phyloP scores from a whole-genome alignment of 2,113 vertebrate species.

The Neogale vison region DNA sequence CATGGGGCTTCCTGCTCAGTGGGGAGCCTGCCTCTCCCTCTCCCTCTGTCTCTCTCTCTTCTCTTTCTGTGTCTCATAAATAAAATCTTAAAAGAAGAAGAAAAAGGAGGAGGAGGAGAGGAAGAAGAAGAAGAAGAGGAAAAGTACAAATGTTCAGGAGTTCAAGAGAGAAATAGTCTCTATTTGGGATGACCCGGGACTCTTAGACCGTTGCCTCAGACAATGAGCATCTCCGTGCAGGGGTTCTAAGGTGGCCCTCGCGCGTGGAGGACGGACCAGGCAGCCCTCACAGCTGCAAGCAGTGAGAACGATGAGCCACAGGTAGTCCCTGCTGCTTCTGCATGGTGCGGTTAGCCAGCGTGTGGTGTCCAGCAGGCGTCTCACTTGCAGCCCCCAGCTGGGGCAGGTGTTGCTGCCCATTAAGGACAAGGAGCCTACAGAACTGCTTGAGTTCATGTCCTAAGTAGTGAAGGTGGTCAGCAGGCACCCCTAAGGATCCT shows the following conservation, averaged over 20 bases:
- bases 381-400: neutral
- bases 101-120: neutral
- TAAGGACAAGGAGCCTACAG: neutral
- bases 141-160: neutral
- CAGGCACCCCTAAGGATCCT: neutral
- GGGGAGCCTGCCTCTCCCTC: too few species aligned
- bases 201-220: too few species aligned
- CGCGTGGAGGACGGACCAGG: neutral
- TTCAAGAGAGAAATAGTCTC: neutral
- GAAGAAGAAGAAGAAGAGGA: neutral
- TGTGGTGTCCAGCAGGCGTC: neutral
- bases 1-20: too few species aligned
- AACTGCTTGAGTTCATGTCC: neutral
- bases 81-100: too few species aligned
- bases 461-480: neutral
- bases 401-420: too few species aligned
- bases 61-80: too few species aligned
- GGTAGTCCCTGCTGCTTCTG: neutral
- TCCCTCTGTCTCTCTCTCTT: too few species aligned
- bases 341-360: rapidly evolving
- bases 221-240: too few species aligned
- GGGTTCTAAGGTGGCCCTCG: neutral
- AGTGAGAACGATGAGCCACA: neutral
- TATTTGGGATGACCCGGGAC: neutral
- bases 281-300: neutral